Conservation (phyloP, 2,888 invertebrate genomes). For the Altica lythri region DNA sequence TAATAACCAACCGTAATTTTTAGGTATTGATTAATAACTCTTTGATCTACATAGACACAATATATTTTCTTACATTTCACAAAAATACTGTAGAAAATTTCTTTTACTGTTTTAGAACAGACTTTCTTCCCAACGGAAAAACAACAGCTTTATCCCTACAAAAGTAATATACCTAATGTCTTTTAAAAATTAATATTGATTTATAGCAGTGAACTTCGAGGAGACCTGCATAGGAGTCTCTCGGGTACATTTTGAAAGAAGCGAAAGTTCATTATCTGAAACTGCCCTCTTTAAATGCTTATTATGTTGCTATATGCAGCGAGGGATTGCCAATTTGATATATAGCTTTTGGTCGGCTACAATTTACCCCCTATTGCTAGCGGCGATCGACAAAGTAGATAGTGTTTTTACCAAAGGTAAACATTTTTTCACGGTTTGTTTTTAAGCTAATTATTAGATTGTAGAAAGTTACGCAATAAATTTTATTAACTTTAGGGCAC, state of each 20-base stretch:
- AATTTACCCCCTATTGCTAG: constrained; percentile 41
- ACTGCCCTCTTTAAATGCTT: constrained; percentile 42
- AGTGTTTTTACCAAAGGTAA: constrained; percentile 33
- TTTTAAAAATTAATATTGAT: constrained; percentile 25
- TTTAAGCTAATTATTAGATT: constrained; percentile 13
- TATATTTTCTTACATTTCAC: too few relatives aligned
- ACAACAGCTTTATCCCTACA: constrained; percentile 7
- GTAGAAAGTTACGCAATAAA: constrained; percentile 2
- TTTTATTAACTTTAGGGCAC: too few relatives aligned
- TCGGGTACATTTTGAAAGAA: constrained; percentile 36
- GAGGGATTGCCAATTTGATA: constrained; percentile 42
- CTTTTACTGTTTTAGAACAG: too few relatives aligned
- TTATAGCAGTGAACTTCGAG: constrained; percentile 15
- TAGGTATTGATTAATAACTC: too few relatives aligned
- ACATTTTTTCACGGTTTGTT: constrained; percentile 30
- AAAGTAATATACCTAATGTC: constrained; percentile 23
- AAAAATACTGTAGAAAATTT: too few relatives aligned
- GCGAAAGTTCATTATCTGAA: constrained; percentile 39
- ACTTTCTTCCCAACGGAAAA: too few relatives aligned
- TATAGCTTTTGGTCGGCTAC: constrained; percentile 42
- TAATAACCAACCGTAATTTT: too few relatives aligned
- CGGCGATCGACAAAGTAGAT: constrained; percentile 37
- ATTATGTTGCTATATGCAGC: constrained; percentile 37
- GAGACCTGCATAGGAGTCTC: constrained; percentile 28
- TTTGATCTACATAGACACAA: too few relatives aligned